Evolutionary conservation across 1,140 invertebrate genomes (phyloP).

Genomic region (Psix sp.): DNA sequence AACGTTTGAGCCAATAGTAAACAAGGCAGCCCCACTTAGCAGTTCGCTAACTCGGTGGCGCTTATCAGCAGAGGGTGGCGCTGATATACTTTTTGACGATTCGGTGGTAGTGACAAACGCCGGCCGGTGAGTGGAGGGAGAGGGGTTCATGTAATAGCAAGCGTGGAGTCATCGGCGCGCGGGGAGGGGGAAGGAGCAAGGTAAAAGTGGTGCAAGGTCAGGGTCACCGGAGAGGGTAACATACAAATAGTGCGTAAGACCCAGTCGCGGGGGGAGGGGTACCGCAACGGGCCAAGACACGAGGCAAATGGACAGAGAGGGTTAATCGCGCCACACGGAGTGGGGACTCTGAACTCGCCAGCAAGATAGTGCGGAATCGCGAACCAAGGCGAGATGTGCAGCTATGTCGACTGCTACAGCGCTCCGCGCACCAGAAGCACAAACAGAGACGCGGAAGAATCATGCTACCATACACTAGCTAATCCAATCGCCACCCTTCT

Average conservation of each 20-base stretch:
- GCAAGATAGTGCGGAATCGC: conserved; percentile 24
- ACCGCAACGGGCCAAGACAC: conserved; percentile 17
- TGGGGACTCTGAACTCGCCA: conserved; percentile 44
- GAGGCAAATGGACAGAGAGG: conserved; percentile 13
- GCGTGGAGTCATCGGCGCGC: background rate
- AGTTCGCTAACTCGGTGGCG: too few relatives aligned
- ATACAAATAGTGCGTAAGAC: conserved; percentile 35
- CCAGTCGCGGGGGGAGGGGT: conserved; percentile 14
- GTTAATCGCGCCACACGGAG: conserved; percentile 40
- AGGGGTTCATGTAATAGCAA: conserved; percentile 10
- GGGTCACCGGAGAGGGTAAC: conserved; percentile 64
- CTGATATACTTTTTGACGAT: conserved; percentile 15
- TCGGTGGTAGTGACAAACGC: conserved; percentile 18
- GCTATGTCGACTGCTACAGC: too few relatives aligned
- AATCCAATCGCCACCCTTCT: too few relatives aligned
- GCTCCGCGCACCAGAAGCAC: conserved; percentile 33
- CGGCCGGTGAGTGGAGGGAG: conserved; percentile 12
- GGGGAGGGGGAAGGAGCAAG: conserved; percentile 40
- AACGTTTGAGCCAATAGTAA: too few relatives aligned
- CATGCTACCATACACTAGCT: too few relatives aligned
- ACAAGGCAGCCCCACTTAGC: too few relatives aligned
- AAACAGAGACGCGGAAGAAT: conserved; percentile 39
- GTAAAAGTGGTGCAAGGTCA: conserved; percentile 74
- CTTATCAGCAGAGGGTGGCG: too few relatives aligned
- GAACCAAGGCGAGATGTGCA: conserved; percentile 21